These are phyloP conservation scores for Drosophila cardini DNA, from an alignment of 1,140 invertebrate genomes.

Conservation along the genomic window DNA sequence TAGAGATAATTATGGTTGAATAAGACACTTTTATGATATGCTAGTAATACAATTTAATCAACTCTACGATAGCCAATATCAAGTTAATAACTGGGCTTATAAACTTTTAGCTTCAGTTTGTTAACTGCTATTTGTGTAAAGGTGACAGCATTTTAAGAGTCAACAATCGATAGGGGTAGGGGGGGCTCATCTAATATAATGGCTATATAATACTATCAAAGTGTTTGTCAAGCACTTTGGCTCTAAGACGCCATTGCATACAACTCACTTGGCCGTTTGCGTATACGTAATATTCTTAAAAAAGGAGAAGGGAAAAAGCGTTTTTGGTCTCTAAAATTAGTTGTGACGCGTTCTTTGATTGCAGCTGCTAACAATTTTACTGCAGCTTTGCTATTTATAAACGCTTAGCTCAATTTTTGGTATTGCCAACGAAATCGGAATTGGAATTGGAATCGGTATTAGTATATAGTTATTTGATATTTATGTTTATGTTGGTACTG, in stretches of 20 bases:
- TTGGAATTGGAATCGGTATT: neutral
- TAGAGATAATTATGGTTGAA: constrained; percentile 28
- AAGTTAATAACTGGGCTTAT: neutral
- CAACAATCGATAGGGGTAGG: constrained; percentile 14
- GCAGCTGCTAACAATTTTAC: constrained; percentile 21
- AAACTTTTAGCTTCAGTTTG: constrained; percentile 5
- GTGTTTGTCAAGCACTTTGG: constrained; percentile 33
- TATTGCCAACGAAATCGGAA: no score
- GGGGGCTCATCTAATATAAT: constrained; percentile 56
- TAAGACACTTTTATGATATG: constrained; percentile 14
- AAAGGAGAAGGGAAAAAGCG: neutral
- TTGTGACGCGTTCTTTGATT: constrained; percentile 35
- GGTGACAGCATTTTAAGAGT: constrained; percentile 49
- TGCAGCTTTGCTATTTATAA: constrained; percentile 57
- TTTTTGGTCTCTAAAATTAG: constrained; percentile 21
- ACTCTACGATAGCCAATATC: constrained; percentile 9
- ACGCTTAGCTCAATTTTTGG: constrained; percentile 52
- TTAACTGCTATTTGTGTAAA: constrained; percentile 30
- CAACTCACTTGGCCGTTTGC: constrained; percentile 19
- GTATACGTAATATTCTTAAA: constrained; percentile 24
- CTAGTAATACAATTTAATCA: constrained; percentile 6
- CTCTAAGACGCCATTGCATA: constrained; percentile 30
- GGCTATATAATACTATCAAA: constrained; percentile 35
- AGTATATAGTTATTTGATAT: constrained; percentile 36
- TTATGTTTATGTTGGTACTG: constrained; percentile 47